These are phyloP conservation scores for Zophobas morio DNA, from an alignment of 1,140 invertebrate genomes.

Conservation along the genomic window DNA sequence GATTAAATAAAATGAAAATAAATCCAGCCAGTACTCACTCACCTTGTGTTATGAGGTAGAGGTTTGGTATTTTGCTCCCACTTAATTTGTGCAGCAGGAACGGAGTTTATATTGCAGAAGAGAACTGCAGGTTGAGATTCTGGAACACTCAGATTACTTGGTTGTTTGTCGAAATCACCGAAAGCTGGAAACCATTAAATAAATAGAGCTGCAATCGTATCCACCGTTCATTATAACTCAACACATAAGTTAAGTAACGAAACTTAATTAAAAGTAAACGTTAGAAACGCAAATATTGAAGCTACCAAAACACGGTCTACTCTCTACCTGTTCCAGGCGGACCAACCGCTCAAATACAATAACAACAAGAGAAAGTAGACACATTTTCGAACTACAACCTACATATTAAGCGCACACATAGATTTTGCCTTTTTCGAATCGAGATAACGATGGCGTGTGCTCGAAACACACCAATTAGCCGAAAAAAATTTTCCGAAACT, in stretches of 20 bases:
- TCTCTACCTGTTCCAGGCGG: no score
- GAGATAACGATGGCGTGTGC: no score
- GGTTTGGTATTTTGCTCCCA: conserved; percentile 59
- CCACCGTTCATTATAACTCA: background rate
- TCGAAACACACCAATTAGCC: background rate
- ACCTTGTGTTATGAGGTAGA: conserved; percentile 63
- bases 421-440: no score
- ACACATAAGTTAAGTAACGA: background rate
- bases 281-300: background rate
- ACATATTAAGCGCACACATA: no score
- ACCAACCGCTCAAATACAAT: no score
- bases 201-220: background rate
- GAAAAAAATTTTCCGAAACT: background rate
- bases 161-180: conserved; percentile 56
- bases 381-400: no score
- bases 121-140: conserved; percentile 61
- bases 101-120: conserved; percentile 62
- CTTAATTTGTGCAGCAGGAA: conserved; percentile 60
- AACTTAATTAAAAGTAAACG: background rate
- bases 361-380: no score
- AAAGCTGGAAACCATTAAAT: conserved; percentile 57
- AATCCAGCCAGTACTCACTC: background rate
- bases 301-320: no score
- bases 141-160: conserved; percentile 53
- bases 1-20: no score